Evolutionary conservation across 1,140 invertebrate genomes (phyloP).

Genomic region (Camponotus pennsylvanicus): DNA sequence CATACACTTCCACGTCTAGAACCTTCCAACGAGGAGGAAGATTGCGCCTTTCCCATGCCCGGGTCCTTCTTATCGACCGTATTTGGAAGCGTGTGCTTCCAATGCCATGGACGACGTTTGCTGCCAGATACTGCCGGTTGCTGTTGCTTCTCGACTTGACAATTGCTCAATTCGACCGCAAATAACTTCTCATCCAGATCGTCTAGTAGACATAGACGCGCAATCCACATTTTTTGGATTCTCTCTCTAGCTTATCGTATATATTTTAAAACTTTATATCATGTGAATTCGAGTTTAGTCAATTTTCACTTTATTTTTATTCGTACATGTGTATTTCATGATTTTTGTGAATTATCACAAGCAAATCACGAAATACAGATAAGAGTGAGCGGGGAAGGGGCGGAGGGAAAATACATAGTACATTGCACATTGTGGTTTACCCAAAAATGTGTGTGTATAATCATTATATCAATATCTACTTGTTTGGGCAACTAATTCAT

Average conservation of each 20-base stretch:
- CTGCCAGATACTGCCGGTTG: slow-evolving; percentile 64
- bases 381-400: not conserved
- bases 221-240: slow-evolving; percentile 65
- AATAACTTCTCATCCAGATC: slow-evolving; percentile 85
- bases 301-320: slow-evolving; percentile 8
- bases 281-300: not conserved
- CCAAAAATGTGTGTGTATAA: slow-evolving; percentile 13
- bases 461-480: slow-evolving; percentile 48
- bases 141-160: slow-evolving; percentile 73
- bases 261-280: slow-evolving; percentile 16
- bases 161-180: slow-evolving; percentile 78
- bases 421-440: slow-evolving; percentile 17
- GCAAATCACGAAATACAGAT: slow-evolving; percentile 33
- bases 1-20: slow-evolving; percentile 81
- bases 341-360: slow-evolving; percentile 32
- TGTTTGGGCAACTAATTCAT: slow-evolving; percentile 48
- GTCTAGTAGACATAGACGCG: slow-evolving; percentile 80
- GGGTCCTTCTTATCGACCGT: slow-evolving; percentile 81
- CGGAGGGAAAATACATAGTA: not conserved
- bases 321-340: slow-evolving; percentile 11
- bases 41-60: slow-evolving; percentile 69
- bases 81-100: slow-evolving; percentile 80
- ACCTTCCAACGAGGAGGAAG: slow-evolving; percentile 76
- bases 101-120: slow-evolving; percentile 81
- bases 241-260: slow-evolving; percentile 51